phyloP scores from a whole-genome alignment of 1,140 invertebrate genomes.

The Bemisia tabaci region DNA sequence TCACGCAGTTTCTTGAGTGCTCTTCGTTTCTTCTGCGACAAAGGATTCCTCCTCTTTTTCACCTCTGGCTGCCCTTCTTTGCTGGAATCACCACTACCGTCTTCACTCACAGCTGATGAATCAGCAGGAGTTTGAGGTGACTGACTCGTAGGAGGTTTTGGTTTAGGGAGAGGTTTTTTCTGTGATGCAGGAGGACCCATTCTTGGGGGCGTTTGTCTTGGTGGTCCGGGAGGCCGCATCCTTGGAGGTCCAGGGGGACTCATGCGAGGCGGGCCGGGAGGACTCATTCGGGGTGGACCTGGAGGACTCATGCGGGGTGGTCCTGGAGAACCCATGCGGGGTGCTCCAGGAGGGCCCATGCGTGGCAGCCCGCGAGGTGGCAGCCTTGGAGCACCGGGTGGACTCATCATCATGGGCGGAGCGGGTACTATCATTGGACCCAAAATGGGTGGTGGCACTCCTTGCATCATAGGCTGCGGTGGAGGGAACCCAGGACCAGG shows the following conservation, averaged over 20 bases:
- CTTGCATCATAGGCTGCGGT: background rate
- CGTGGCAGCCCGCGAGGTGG: too few relatives aligned
- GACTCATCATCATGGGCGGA: background rate
- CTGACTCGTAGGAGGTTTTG: background rate
- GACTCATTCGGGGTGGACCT: background rate
- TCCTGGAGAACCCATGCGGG: background rate
- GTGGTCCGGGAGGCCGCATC: background rate
- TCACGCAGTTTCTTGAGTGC: background rate
- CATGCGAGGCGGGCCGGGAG: background rate
- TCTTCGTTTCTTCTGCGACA: background rate
- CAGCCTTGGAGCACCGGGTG: too few relatives aligned
- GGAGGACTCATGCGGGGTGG: background rate
- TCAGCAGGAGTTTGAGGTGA: background rate
- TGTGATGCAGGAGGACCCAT: background rate
- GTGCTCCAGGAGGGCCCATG: background rate
- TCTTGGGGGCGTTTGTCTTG: background rate
- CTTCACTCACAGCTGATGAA: too few relatives aligned
- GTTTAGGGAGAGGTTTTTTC: background rate
- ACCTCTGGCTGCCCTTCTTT: background rate
- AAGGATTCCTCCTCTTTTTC: background rate
- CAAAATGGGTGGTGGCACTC: background rate
- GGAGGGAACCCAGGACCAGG: background rate
- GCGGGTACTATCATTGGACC: background rate
- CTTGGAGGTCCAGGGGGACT: background rate
- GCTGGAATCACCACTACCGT: background rate